Conservation (phyloP, 2,797 vertebrate species). For the Hybognathus amarus region DNA sequence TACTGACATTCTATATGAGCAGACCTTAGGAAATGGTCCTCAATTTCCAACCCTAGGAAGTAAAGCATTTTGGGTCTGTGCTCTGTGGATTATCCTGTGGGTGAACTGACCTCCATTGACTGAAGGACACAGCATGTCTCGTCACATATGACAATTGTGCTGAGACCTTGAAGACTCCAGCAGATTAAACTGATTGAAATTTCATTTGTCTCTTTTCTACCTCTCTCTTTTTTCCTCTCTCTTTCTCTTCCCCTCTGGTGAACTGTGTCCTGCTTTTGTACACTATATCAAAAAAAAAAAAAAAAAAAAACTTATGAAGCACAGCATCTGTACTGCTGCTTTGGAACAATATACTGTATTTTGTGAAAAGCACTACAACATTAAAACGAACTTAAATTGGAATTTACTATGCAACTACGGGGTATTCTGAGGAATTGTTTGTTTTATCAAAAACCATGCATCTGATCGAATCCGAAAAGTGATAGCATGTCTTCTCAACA, state of each 20-base stretch:
- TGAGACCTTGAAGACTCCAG: constrained; percentile 71
- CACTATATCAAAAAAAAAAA: constrained; percentile 45
- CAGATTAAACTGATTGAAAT: constrained; percentile 79
- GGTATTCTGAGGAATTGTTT: too few relatives aligned
- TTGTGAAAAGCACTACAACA: background rate
- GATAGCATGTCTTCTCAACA: background rate
- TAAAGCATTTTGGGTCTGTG: constrained; percentile 35
- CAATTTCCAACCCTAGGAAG: constrained; percentile 1
- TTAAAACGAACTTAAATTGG: background rate
- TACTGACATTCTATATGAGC: constrained; percentile 4
- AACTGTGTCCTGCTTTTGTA: constrained; percentile 37
- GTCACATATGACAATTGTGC: constrained; percentile 64
- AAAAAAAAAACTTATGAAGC: background rate
- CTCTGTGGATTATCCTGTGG: constrained; percentile 69
- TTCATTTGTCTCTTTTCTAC: constrained; percentile 69
- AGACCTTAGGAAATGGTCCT: background rate
- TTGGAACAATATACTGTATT: background rate
- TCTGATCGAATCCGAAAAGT: background rate
- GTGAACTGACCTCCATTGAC: constrained; percentile 68
- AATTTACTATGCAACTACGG: background rate
- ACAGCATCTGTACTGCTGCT: background rate
- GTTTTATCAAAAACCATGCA: background rate
- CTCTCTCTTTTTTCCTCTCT: constrained; percentile 62
- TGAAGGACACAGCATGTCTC: constrained; percentile 72
- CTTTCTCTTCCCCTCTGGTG: constrained; percentile 44